Evolutionary conservation across 2,797 vertebrate species (phyloP).

Genomic region (Pangasius sanitwongsei): DNA sequence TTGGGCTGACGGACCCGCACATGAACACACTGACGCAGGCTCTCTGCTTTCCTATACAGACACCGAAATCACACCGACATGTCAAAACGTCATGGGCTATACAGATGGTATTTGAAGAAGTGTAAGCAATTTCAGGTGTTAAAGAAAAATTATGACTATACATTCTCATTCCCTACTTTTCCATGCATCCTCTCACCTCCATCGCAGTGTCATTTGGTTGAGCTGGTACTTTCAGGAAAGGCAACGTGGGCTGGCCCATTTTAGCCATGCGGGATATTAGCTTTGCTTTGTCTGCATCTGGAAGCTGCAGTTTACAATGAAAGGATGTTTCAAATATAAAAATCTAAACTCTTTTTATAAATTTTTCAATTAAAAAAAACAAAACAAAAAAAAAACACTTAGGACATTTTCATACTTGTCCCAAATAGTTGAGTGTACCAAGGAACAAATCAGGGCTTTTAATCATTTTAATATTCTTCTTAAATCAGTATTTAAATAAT

Average conservation of each 20-base stretch:
- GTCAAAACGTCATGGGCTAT: neutral
- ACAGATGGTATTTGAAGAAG: neutral
- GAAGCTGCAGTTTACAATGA: slow-evolving; percentile 66
- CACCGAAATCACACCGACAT: neutral
- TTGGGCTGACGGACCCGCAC: neutral
- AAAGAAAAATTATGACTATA: neutral
- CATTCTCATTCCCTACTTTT: neutral
- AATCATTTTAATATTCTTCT: neutral
- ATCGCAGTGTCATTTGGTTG: slow-evolving; percentile 79
- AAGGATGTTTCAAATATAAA: neutral
- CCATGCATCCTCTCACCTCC: slow-evolving; percentile 68
- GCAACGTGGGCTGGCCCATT: slow-evolving; percentile 98
- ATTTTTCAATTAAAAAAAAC: neutral
- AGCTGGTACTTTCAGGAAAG: slow-evolving; percentile 77
- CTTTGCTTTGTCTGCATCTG: slow-evolving; percentile 92
- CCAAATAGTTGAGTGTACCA: neutral
- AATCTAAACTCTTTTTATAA: too few species aligned
- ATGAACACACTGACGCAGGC: neutral
- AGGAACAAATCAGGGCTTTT: neutral
- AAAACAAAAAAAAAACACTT: neutral
- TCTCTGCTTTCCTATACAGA: neutral
- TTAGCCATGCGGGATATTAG: slow-evolving; percentile 98
- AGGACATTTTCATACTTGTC: neutral
- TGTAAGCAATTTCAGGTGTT: neutral
- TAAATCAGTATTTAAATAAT: neutral